These are phyloP conservation scores for Polymixis flavicincta DNA, from an alignment of 2,888 invertebrate genomes.

Conservation along the genomic window DNA sequence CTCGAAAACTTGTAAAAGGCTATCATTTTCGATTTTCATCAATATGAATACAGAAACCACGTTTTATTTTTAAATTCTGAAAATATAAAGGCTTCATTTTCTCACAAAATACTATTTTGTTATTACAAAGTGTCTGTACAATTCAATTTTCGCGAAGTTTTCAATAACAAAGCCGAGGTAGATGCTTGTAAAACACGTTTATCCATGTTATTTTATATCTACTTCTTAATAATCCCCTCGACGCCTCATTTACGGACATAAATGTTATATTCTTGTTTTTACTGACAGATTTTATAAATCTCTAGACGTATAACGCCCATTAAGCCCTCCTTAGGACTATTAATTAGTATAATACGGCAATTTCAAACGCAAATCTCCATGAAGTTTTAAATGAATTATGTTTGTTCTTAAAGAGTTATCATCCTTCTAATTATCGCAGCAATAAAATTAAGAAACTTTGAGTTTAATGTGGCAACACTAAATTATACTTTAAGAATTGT, in stretches of 20 bases:
- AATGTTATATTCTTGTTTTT: slow-evolving; percentile 55
- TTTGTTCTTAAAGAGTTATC: slow-evolving; percentile 88
- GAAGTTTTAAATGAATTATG: slow-evolving; percentile 87
- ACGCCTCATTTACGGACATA: slow-evolving; percentile 35
- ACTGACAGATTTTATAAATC: slow-evolving; percentile 77
- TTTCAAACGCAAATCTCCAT: slow-evolving; percentile 86
- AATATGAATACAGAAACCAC: slow-evolving; percentile 27
- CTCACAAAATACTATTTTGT: slow-evolving; percentile 37
- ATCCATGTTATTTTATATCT: slow-evolving; percentile 15
- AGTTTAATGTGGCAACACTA: slow-evolving; percentile 75
- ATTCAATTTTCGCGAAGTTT: slow-evolving; percentile 42
- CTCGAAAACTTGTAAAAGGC: slow-evolving; percentile 14
- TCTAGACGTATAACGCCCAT: slow-evolving; percentile 82
- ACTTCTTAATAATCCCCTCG: slow-evolving; percentile 7
- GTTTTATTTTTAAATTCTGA: slow-evolving; percentile 39
- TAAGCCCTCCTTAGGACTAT: slow-evolving; percentile 86
- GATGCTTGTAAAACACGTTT: slow-evolving; percentile 22
- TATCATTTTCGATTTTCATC: slow-evolving; percentile 16
- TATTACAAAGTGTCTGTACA: slow-evolving; percentile 24
- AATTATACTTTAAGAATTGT: slow-evolving; percentile 79
- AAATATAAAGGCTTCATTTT: slow-evolving; percentile 30
- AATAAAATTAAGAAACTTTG: slow-evolving; percentile 85
- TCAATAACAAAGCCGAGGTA: slow-evolving; percentile 21
- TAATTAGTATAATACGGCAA: slow-evolving; percentile 90
- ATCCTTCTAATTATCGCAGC: slow-evolving; percentile 84